Conservation (phyloP, 1,140 invertebrate genomes). For the Argopecten irradians region DNA sequence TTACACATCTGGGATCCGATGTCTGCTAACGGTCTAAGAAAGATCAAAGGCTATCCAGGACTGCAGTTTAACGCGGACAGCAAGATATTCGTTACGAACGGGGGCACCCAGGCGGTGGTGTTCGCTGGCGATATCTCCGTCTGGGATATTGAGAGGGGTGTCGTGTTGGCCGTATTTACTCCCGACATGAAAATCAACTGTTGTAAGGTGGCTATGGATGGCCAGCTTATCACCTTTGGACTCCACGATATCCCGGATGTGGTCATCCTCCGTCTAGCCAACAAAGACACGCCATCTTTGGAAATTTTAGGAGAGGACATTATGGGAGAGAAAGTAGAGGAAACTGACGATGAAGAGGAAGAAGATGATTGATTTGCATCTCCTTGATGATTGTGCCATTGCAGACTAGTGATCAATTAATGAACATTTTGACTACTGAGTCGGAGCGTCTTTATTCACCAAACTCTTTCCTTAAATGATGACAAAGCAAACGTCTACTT, state of each 20-base stretch:
- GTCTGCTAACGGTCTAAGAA: slow-evolving; percentile 53
- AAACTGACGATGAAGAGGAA: slow-evolving; percentile 69
- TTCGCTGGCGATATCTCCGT: slow-evolving; percentile 74
- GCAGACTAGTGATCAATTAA: background rate
- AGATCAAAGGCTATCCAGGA: slow-evolving; percentile 64
- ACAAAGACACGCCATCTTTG: slow-evolving; percentile 46
- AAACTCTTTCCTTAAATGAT: background rate
- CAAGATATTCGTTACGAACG: slow-evolving; percentile 70
- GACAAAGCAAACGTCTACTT: too few relatives aligned
- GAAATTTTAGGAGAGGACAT: slow-evolving; percentile 61
- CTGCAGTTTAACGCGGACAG: slow-evolving; percentile 64
- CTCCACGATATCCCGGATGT: slow-evolving; percentile 79
- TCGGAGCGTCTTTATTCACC: background rate
- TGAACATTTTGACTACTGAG: background rate
- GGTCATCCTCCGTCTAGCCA: slow-evolving; percentile 79
- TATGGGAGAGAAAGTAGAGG: slow-evolving; percentile 68
- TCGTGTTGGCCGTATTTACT: slow-evolving; percentile 87
- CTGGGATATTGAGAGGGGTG: slow-evolving; percentile 79
- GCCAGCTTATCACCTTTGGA: slow-evolving; percentile 84
- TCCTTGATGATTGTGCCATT: background rate
- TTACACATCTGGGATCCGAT: slow-evolving; percentile 74
- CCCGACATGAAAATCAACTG: slow-evolving; percentile 85
- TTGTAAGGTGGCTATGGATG: slow-evolving; percentile 86
- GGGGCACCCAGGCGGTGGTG: slow-evolving; percentile 68
- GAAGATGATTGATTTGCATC: slow-evolving; percentile 53